Percentiles rank a stretch among this genome's conserved stretches.
Conservation (phyloP, 1,140 invertebrate genomes). For the Megathymus violae region DNA sequence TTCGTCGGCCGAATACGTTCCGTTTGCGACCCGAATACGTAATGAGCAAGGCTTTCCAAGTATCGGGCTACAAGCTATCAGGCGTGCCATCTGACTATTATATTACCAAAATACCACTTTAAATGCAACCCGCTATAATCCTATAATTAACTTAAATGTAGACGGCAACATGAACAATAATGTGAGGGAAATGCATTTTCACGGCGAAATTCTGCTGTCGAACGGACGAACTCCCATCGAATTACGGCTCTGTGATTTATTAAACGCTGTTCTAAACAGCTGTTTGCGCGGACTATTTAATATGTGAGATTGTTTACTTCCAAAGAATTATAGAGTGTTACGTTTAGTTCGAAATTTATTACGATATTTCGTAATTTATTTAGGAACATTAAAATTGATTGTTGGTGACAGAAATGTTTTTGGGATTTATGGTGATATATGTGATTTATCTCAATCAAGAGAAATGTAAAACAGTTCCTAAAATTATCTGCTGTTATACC, state of each 20-base stretch:
- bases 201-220: slow-evolving; percentile 62
- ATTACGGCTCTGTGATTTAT: slow-evolving; percentile 70
- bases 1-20: slow-evolving; percentile 58
- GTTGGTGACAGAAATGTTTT: too few relatives aligned
- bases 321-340: background rate
- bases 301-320: background rate
- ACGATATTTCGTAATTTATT: too few relatives aligned
- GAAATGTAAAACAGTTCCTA: too few relatives aligned
- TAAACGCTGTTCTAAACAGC: slow-evolving; percentile 56
- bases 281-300: slow-evolving; percentile 39
- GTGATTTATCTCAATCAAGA: too few relatives aligned
- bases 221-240: slow-evolving; percentile 55
- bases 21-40: slow-evolving; percentile 72
- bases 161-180: slow-evolving; percentile 59
- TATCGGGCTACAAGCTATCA: slow-evolving; percentile 75
- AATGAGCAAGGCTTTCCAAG: slow-evolving; percentile 75
- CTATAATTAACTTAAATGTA: slow-evolving; percentile 82
- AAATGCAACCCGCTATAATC: slow-evolving; percentile 76
- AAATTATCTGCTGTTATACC: too few relatives aligned
- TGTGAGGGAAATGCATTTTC: slow-evolving; percentile 77
- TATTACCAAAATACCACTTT: slow-evolving; percentile 82
- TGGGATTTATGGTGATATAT: too few relatives aligned
- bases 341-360: too few relatives aligned
- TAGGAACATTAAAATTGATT: too few relatives aligned
- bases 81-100: slow-evolving; percentile 82